phyloP scores from a whole-genome alignment of 2,888 invertebrate genomes.

The Eupsilia transversa region DNA sequence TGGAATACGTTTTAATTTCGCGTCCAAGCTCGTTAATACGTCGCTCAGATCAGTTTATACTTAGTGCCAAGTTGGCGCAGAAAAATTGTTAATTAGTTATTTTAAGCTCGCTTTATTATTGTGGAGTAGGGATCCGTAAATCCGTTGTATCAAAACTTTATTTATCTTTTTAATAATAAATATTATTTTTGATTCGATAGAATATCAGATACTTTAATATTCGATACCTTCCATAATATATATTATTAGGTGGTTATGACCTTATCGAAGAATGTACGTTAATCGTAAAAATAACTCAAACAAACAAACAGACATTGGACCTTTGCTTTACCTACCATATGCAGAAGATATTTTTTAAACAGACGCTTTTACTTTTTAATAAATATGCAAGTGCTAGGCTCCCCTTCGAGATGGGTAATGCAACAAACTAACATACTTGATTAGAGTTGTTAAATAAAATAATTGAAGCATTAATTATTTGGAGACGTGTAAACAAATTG shows the following conservation, averaged over 20 bases:
- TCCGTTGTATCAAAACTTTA: background rate
- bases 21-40: constrained; percentile 71
- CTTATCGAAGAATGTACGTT: background rate
- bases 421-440: constrained; percentile 60
- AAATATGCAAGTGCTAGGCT: constrained; percentile 52
- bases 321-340: constrained; percentile 20
- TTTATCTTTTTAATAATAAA: background rate
- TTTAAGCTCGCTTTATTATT: constrained; percentile 50
- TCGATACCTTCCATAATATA: too few relatives aligned
- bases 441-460: constrained; percentile 64
- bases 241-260: background rate
- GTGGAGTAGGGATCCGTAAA: background rate
- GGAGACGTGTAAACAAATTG: constrained; percentile 60
- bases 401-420: constrained; percentile 59
- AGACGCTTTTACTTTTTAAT: constrained; percentile 34
- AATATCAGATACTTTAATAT: background rate
- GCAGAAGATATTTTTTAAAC: constrained; percentile 27
- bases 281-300: background rate
- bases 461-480: constrained; percentile 62
- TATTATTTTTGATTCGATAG: background rate
- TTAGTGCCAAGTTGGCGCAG: constrained; percentile 56
- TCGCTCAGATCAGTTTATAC: constrained; percentile 67
- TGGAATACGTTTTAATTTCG: constrained; percentile 79
- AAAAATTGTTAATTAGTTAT: constrained; percentile 64
- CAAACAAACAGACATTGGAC: constrained; percentile 3